phyloP scores from a whole-genome alignment of 2,888 invertebrate species.

The Stramonita haemastoma region DNA sequence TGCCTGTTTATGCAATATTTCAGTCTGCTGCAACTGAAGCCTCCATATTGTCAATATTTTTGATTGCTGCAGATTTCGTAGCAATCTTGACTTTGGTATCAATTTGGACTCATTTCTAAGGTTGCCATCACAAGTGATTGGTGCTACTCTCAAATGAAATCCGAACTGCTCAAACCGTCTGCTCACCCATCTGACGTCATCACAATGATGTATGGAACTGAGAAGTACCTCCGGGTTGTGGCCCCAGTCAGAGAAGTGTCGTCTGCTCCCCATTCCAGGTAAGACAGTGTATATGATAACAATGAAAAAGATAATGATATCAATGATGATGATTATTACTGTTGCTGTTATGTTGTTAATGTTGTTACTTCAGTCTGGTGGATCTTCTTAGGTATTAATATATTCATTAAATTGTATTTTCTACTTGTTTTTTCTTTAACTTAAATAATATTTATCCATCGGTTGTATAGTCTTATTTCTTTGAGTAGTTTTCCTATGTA shows the following conservation, averaged over 20 bases:
- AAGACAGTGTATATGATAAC: neutral
- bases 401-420: no score
- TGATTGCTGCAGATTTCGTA: no score
- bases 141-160: constrained; percentile 25
- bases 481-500: no score
- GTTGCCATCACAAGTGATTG: neutral
- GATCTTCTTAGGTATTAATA: no score
- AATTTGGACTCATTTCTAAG: neutral
- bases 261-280: constrained; percentile 49
- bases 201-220: neutral
- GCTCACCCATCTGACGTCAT: neutral
- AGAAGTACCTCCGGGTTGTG: constrained; percentile 10
- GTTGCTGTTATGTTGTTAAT: no score
- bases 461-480: no score
- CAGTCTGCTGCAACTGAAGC: neutral
- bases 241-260: constrained; percentile 29
- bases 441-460: no score
- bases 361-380: no score
- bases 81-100: neutral
- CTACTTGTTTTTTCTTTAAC: no score
- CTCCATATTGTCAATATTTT: no score
- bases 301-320: neutral
- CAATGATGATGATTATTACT: no score
- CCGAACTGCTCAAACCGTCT: neutral
- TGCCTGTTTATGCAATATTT: neutral